These are phyloP conservation scores for Xestoiulus laeticollis DNA, from an alignment of 2,888 invertebrate genomes.

Conservation along the genomic window DNA sequence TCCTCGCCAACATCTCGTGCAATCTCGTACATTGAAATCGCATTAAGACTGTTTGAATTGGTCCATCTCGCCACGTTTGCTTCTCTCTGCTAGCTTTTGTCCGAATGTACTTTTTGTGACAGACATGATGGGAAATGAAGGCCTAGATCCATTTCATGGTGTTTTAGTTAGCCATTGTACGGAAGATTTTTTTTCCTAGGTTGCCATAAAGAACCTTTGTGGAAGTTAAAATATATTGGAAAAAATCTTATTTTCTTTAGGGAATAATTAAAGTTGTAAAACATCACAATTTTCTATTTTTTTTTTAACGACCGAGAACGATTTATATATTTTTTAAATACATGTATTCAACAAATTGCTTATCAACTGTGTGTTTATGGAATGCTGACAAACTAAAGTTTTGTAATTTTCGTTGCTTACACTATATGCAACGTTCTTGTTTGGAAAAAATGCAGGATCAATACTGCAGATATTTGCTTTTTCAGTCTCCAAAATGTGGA, in stretches of 20 bases:
- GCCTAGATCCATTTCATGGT: neutral
- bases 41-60: neutral
- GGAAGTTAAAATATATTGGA: neutral
- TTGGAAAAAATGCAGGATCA: too few species aligned
- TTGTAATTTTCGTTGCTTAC: too few species aligned
- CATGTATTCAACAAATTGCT: too few species aligned
- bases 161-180: neutral
- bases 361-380: too few species aligned
- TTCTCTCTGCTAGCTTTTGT: neutral
- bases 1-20: neutral
- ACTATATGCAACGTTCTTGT: too few species aligned
- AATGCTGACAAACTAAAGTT: too few species aligned
- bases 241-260: neutral
- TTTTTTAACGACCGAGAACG: too few species aligned
- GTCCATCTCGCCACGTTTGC: neutral
- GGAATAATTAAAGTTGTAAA: too few species aligned
- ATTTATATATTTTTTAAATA: too few species aligned
- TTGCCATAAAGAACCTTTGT: neutral
- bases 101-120: neutral
- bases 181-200: neutral
- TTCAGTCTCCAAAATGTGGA: too few species aligned
- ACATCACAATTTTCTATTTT: too few species aligned
- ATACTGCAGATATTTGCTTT: too few species aligned
- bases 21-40: neutral
- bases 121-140: neutral